Evolutionary conservation across 2,113 vertebrate species (phyloP).

Genomic region (Crypturellus undulatus): DNA sequence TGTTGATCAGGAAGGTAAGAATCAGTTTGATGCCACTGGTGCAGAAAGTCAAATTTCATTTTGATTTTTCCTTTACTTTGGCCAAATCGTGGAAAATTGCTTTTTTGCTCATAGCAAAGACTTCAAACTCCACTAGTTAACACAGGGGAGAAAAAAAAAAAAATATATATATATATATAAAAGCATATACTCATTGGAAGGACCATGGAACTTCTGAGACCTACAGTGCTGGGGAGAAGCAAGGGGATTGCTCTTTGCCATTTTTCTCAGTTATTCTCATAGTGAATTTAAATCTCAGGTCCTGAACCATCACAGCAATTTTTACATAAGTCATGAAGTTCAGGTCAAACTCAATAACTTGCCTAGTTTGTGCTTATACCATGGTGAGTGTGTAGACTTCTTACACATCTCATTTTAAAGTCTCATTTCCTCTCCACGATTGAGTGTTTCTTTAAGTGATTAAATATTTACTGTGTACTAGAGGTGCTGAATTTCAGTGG

Average conservation of each 20-base stretch:
- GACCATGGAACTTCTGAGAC: not conserved
- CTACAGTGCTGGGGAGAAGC: not conserved
- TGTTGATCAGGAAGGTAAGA: not conserved
- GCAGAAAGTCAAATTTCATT: conserved; percentile 2
- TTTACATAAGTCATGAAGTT: not conserved
- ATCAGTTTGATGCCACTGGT: not conserved
- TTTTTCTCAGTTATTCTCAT: not conserved
- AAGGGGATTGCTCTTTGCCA: not conserved
- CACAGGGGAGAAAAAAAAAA: too few species aligned
- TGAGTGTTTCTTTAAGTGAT: not conserved
- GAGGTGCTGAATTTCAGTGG: not conserved
- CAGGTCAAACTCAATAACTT: not conserved
- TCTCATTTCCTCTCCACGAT: not conserved
- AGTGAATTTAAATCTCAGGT: not conserved
- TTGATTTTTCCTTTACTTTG: conserved; percentile 29
- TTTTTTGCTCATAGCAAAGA: conserved; percentile 23
- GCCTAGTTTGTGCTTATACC: accelerated
- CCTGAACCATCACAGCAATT: not conserved
- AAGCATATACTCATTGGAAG: not conserved
- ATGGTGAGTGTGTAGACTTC: not conserved
- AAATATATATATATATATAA: not conserved
- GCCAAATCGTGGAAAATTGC: conserved; percentile 12
- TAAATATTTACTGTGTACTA: not conserved
- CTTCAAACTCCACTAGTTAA: not conserved
- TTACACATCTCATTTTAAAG: not conserved